These are phyloP conservation scores for Asarcornis scutulata DNA, from an alignment of 2,113 vertebrate species.

Conservation along the genomic window DNA sequence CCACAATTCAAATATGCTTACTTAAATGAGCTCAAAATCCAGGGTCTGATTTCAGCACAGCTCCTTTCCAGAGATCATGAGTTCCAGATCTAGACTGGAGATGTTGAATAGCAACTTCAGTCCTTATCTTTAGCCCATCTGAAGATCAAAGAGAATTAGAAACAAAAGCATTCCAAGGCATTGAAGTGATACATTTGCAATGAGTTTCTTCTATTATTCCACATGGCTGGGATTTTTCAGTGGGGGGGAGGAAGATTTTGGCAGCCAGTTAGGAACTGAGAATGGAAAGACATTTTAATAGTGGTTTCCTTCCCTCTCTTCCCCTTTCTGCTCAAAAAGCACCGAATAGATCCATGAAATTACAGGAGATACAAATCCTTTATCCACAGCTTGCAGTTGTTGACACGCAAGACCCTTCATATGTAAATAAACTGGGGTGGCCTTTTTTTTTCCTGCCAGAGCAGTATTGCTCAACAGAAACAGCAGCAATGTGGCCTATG, in stretches of 20 bases:
- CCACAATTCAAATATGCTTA: neutral
- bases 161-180: slow-evolving; percentile 33
- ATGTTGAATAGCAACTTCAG: neutral
- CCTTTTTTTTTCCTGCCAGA: slow-evolving; percentile 11
- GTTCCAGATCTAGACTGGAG: neutral
- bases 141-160: slow-evolving; percentile 39
- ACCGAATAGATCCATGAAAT: slow-evolving; percentile 66
- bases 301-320: neutral
- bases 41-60: neutral
- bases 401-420: slow-evolving; percentile 54
- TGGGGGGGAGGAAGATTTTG: neutral
- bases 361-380: slow-evolving; percentile 69
- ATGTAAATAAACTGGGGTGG: slow-evolving; percentile 64
- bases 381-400: slow-evolving; percentile 76
- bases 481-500: neutral
- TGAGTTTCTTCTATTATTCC: slow-evolving; percentile 14
- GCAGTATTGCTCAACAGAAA: slow-evolving; percentile 58
- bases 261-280: neutral
- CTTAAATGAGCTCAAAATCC: slow-evolving; percentile 1
- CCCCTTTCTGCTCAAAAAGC: slow-evolving; percentile 17
- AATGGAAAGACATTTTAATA: slow-evolving; percentile 1
- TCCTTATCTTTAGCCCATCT: slow-evolving; percentile 34
- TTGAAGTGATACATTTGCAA: slow-evolving; percentile 18
- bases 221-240: neutral
- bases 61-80: neutral